These are phyloP conservation scores for Malurus alboscapulatus DNA, from an alignment of 2,113 vertebrate genomes.

Conservation along the genomic window DNA sequence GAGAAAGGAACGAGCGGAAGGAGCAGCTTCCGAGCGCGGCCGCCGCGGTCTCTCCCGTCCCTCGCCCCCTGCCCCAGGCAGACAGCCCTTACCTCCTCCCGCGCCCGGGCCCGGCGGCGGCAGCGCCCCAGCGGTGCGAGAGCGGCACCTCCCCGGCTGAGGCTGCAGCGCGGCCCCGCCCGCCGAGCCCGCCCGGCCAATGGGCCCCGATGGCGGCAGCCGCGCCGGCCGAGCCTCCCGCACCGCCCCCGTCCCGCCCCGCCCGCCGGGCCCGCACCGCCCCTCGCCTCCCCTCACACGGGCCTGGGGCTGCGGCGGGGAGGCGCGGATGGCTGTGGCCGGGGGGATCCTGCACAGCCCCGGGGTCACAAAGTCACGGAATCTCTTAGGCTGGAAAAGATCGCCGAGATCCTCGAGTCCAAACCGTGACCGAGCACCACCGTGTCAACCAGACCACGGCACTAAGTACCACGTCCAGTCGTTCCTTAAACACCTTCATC, in stretches of 20 bases:
- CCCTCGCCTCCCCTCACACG: background rate
- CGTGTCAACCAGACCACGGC: background rate
- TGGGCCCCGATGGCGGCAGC: too few species aligned
- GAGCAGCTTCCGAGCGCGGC: background rate
- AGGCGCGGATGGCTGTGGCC: rapidly evolving
- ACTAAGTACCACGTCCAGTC: background rate
- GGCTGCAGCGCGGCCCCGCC: background rate
- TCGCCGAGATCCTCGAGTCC: background rate
- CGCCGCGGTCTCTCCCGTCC: background rate
- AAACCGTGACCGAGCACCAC: too few species aligned
- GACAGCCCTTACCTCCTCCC: background rate
- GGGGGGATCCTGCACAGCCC: background rate
- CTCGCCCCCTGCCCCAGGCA: background rate
- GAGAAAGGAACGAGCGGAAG: too few species aligned
- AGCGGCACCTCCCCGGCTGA: background rate
- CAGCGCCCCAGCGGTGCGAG: background rate
- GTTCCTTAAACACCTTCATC: background rate
- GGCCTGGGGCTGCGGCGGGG: background rate
- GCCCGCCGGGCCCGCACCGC: too few species aligned
- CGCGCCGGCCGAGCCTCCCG: too few species aligned
- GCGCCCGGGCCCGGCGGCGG: background rate
- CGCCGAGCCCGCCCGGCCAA: too few species aligned
- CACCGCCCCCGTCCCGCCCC: background rate
- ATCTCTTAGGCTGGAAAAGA: background rate
- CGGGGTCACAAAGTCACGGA: background rate